Evolutionary conservation across 2,888 invertebrate genomes (phyloP).

Genomic region (Drosophila yooni): DNA sequence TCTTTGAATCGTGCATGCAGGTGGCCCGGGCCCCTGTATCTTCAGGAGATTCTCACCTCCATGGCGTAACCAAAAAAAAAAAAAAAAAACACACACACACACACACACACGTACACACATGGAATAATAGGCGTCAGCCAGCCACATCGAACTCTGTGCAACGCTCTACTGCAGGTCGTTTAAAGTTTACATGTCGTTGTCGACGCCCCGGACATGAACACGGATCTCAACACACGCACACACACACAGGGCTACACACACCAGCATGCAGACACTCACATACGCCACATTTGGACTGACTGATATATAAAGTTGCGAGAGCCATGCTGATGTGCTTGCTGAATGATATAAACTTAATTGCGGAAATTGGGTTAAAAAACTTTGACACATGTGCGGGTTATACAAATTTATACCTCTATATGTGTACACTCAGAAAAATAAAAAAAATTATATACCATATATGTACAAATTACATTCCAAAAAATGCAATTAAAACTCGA

Average conservation of each 20-base stretch:
- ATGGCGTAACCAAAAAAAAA: too few relatives aligned
- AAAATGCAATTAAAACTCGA: too few relatives aligned
- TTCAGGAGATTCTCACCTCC: too few relatives aligned
- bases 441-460: neutral
- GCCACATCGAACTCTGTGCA: constrained; percentile 32
- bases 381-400: constrained; percentile 80
- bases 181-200: constrained; percentile 57
- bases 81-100: neutral
- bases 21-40: too few relatives aligned
- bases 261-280: neutral
- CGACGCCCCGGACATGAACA: constrained; percentile 49
- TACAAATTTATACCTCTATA: constrained; percentile 66
- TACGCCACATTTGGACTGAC: constrained; percentile 32
- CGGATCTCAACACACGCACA: constrained; percentile 29
- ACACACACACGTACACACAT: neutral
- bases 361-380: constrained; percentile 79
- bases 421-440: constrained; percentile 8
- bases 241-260: constrained; percentile 1
- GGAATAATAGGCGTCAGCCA: constrained; percentile 17
- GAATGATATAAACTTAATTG: constrained; percentile 82
- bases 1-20: too few relatives aligned
- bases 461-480: neutral
- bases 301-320: constrained; percentile 55
- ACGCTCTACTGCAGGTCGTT: constrained; percentile 44
- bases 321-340: constrained; percentile 48